Evolutionary conservation across 1,140 invertebrate species (phyloP).

Genomic region (Paraescarpia echinospica): DNA sequence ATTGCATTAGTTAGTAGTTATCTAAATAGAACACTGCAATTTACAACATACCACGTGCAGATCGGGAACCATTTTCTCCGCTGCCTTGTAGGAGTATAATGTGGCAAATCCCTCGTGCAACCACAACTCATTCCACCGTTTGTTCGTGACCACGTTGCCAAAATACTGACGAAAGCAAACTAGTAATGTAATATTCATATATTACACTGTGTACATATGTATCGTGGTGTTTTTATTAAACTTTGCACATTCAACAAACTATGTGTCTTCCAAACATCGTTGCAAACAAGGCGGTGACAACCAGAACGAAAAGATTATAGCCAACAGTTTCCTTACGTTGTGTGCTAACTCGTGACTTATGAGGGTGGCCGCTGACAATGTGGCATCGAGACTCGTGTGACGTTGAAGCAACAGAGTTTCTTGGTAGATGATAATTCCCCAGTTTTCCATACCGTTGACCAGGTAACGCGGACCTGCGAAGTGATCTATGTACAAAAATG

Average conservation of each 20-base stretch:
- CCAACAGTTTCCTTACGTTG: slow-evolving; percentile 44
- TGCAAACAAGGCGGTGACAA: no score
- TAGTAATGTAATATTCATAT: background rate
- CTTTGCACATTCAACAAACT: no score
- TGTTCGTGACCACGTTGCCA: slow-evolving; percentile 54
- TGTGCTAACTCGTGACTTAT: slow-evolving; percentile 87
- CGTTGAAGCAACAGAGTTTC: slow-evolving; percentile 70
- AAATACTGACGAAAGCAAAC: slow-evolving; percentile 44
- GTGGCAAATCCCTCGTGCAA: slow-evolving; percentile 61
- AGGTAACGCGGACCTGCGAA: slow-evolving; percentile 56
- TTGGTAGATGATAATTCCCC: slow-evolving; percentile 56
- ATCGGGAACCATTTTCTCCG: slow-evolving; percentile 68
- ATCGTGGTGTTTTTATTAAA: background rate
- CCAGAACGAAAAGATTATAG: no score
- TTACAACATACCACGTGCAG: slow-evolving; percentile 82
- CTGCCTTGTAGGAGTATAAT: slow-evolving; percentile 58
- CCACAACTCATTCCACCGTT: slow-evolving; percentile 64
- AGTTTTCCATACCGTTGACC: slow-evolving; percentile 58
- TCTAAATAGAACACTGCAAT: background rate
- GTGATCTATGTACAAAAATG: slow-evolving; percentile 44
- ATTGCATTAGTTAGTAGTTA: background rate
- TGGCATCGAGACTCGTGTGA: slow-evolving; percentile 67
- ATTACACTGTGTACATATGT: background rate
- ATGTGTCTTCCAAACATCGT: no score
- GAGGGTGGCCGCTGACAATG: slow-evolving; percentile 84